Percentiles rank a stretch among this genome's conserved stretches.
Conservation (phyloP, 1,140 invertebrate genomes). For the Proctacanthus coquilletti region DNA sequence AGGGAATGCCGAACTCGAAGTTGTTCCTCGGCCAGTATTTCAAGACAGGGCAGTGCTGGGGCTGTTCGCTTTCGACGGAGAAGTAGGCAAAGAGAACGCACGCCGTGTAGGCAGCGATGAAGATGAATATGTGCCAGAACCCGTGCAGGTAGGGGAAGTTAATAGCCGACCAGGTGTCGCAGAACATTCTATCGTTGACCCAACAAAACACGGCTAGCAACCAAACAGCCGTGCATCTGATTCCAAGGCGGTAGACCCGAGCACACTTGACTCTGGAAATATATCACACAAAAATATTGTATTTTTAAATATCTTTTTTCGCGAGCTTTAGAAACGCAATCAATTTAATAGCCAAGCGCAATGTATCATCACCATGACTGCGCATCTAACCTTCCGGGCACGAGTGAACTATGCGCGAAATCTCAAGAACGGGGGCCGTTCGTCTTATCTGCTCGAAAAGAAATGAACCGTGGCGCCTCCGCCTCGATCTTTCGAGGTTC, state of each 20-base stretch:
- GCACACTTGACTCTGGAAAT: conserved; percentile 42
- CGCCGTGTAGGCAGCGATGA: conserved; percentile 57
- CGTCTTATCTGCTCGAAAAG: no score
- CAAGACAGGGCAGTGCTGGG: conserved; percentile 49
- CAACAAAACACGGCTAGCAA: conserved; percentile 54
- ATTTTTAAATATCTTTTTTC: conserved; percentile 5
- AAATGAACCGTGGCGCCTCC: no score
- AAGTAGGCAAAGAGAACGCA: conserved; percentile 65
- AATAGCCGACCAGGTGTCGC: conserved; percentile 55
- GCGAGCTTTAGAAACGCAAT: neutral
- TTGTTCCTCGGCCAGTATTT: conserved; percentile 59
- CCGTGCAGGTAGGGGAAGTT: conserved; percentile 67
- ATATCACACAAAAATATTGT: conserved; percentile 13
- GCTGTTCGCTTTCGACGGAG: conserved; percentile 51
- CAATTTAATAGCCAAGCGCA: neutral
- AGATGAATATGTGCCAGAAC: conserved; percentile 66
- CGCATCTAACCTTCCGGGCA: no score
- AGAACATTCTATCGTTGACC: conserved; percentile 62
- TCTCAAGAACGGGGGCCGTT: no score
- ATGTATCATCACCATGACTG: no score
- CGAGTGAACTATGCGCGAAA: no score
- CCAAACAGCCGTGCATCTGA: conserved; percentile 49
- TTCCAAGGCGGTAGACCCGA: conserved; percentile 46
- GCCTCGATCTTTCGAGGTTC: no score
- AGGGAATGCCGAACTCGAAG: conserved; percentile 59